Percentiles rank a stretch among this genome's conserved stretches.
These are phyloP conservation scores for Choreutis nemorana DNA, from an alignment of 2,888 invertebrate species.

Conservation along the genomic window DNA sequence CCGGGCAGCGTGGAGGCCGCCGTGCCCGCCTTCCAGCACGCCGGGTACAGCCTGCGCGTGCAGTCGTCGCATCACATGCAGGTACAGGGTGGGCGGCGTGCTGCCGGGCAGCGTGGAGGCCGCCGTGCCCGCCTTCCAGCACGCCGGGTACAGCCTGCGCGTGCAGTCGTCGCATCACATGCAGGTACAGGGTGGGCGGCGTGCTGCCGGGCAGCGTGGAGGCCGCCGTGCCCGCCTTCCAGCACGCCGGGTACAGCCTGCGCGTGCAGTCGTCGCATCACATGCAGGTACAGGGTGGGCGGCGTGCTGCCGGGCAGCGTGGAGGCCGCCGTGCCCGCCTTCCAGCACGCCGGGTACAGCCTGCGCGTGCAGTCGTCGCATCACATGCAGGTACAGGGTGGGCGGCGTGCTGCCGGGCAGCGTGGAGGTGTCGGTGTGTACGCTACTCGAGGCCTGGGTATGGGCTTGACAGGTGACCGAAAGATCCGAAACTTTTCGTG, in stretches of 20 bases:
- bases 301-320: conserved; percentile 89
- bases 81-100: conserved; percentile 79
- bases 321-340: conserved; percentile 75
- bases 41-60: conserved; percentile 73
- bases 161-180: conserved; percentile 46
- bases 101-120: conserved; percentile 87
- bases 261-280: conserved; percentile 70
- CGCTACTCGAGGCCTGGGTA: too few relatives aligned
- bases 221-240: conserved; percentile 72
- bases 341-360: conserved; percentile 82
- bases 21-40: conserved; percentile 78
- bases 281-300: conserved; percentile 74
- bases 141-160: too few relatives aligned
- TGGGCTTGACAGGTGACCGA: too few relatives aligned
- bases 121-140: conserved; percentile 72
- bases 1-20: conserved; percentile 86
- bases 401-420: conserved; percentile 84
- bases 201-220: conserved; percentile 88
- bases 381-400: conserved; percentile 72
- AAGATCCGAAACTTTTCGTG: too few relatives aligned
- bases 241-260: conserved; percentile 70
- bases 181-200: conserved; percentile 21
- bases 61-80: conserved; percentile 54
- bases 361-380: conserved; percentile 54
- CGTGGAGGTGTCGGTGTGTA: conserved; percentile 77